Evolutionary conservation across 2,797 vertebrate species (phyloP).

Genomic region (Cynodonichthys magdalenae): DNA sequence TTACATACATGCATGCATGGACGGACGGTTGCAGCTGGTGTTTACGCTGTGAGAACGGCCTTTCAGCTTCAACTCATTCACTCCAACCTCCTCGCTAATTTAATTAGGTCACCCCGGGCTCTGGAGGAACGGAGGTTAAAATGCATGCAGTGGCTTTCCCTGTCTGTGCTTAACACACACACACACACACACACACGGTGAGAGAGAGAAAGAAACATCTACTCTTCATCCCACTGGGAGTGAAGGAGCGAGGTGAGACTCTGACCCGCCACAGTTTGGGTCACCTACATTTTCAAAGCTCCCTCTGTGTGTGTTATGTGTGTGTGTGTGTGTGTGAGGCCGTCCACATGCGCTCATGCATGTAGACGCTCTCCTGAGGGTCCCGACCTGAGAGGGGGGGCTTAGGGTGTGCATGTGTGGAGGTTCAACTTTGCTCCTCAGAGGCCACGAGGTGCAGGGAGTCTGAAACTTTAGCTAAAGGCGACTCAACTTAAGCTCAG

Average conservation of each 20-base stretch:
- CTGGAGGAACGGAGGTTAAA: constrained; percentile 63
- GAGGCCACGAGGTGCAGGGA: constrained; percentile 58
- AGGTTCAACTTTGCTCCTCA: constrained; percentile 55
- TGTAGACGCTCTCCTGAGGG: constrained; percentile 37
- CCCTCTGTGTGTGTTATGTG: constrained; percentile 15
- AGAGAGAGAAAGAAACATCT: constrained; percentile 35
- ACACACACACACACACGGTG: constrained; percentile 9
- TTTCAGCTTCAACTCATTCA: constrained; percentile 71
- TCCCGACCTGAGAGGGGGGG: constrained; percentile 44
- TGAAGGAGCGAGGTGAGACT: constrained; percentile 61
- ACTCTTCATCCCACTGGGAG: constrained; percentile 57
- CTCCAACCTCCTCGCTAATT: constrained; percentile 74
- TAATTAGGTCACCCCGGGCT: constrained; percentile 70
- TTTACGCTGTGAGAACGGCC: constrained; percentile 57
- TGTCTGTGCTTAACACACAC: constrained; percentile 4
- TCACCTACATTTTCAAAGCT: constrained; percentile 50
- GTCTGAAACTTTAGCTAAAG: constrained; percentile 74
- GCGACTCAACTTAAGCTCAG: constrained; percentile 55
- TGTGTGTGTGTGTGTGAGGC: constrained; percentile 35
- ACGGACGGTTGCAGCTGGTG: constrained; percentile 58
- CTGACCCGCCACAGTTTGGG: constrained; percentile 62
- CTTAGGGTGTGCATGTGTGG: constrained; percentile 35
- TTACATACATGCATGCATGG: constrained; percentile 29
- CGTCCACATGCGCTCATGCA: constrained; percentile 53
- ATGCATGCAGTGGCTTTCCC: constrained; percentile 49